Conservation (phyloP, 2,888 invertebrate species). For the Slavum lentiscoides region DNA sequence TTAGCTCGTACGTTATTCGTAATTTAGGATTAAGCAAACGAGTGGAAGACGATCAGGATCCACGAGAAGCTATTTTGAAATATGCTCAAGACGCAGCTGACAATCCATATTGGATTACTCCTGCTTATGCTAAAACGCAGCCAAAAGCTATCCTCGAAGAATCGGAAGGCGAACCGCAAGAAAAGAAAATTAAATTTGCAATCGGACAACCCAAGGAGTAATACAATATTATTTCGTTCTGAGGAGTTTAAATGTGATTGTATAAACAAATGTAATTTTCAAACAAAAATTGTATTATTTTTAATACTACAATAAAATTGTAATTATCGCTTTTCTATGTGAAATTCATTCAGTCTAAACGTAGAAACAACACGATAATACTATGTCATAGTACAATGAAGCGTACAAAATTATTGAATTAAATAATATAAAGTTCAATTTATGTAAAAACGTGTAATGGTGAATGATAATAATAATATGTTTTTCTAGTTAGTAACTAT, state of each 20-base stretch:
- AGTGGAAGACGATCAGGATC: constrained; percentile 88
- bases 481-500: constrained; percentile 31
- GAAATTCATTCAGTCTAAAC: constrained; percentile 35
- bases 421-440: neutral
- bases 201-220: constrained; percentile 35
- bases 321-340: constrained; percentile 24
- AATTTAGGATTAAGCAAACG: constrained; percentile 91
- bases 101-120: constrained; percentile 95
- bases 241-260: neutral
- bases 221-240: neutral
- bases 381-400: neutral
- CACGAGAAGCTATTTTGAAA: constrained; percentile 90
- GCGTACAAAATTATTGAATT: neutral
- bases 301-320: constrained; percentile 15
- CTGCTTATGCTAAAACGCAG: constrained; percentile 87
- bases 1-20: constrained; percentile 94
- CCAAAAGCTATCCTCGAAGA: constrained; percentile 74
- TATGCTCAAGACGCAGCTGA: constrained; percentile 94
- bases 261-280: neutral
- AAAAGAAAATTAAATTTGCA: constrained; percentile 49
- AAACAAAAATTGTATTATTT: constrained; percentile 29
- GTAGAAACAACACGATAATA: constrained; percentile 24
- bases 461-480: constrained; percentile 14
- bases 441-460: constrained; percentile 34
- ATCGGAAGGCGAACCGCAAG: constrained; percentile 39